Base-by-base conservation (phyloP, 2,888 invertebrate species). In the Chrysomela aeneicollis region DNA sequence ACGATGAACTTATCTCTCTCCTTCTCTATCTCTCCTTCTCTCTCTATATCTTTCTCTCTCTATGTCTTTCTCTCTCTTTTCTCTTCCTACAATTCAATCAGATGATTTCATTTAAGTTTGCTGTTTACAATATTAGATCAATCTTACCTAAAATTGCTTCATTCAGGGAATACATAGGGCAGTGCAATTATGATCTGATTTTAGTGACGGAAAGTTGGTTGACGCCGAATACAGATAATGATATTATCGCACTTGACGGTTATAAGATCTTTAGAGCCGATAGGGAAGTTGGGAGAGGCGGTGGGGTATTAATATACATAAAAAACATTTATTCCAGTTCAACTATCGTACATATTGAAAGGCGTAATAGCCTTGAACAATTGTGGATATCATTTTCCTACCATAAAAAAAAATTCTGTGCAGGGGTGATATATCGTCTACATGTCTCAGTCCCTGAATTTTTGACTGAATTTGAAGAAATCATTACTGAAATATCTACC, bases 71-170 rank as follows among this genome's bases (percentile, higher is more conserved):
- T 42, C 12, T 42, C 42, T 42, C 2, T 42, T 15, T 42, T 42
- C 12, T 42, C 42, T 35, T 35, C 12, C 35, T 35, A 35, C 35
- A 42, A 4, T 42, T 42, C 4, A 42, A 42, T 42, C n/a, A n/a
- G n/a, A n/a, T n/a, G n/a, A n/a, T n/a, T n/a, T n/a, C 42, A 12
- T 42, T 42, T 42, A 15, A 42, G 42, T 42, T 42, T 42, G 42
- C 42, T 42, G 42, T 42, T 42, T 42, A 42, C 42, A 19, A 21
- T 49, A 22, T 49, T 49, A 3, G 49, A 49, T 49, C 49, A 49
- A 49, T 49, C 19, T 21, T 49, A 49, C 49, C 49, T 49, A 49
- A 49, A 49, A 18, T 49, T 49, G 49, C 49, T 49, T 49, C 49
- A 15, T 49, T 49, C 49, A 49, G 49, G 49, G 21, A 49, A 49